Conservation (phyloP, 2,113 vertebrate species). For the Eptesicus fuscus region DNA sequence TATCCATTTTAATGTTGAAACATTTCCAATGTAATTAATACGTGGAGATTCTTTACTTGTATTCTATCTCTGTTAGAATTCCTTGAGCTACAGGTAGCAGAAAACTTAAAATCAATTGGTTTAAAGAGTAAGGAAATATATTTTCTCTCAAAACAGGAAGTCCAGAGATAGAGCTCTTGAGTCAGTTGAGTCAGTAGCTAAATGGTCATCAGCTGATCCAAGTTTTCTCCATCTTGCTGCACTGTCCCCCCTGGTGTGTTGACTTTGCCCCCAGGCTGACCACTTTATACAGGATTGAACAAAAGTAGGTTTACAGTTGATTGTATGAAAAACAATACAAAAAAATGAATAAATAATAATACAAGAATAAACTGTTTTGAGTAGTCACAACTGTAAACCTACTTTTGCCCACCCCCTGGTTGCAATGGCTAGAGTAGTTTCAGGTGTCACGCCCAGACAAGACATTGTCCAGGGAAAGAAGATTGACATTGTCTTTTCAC, state of each 20-base stretch:
- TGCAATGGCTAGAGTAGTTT: background rate
- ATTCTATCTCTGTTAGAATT: background rate
- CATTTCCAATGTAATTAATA: background rate
- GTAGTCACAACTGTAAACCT: background rate
- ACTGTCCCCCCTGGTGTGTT: background rate
- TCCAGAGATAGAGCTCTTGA: background rate
- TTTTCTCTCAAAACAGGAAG: background rate
- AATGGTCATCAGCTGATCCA: background rate
- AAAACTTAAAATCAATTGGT: background rate
- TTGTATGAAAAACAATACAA: background rate
- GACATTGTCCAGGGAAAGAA: background rate
- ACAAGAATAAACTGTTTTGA: background rate
- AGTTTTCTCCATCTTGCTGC: background rate
- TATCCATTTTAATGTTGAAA: background rate
- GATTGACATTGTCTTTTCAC: background rate
- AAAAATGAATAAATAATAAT: background rate
- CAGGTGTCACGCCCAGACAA: background rate
- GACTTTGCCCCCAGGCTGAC: background rate
- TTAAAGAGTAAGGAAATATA: background rate
- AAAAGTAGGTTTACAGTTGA: background rate
- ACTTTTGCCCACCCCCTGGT: background rate
- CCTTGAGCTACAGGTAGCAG: background rate
- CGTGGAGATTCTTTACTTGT: background rate
- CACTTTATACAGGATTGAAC: background rate
- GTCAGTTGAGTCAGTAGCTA: background rate